These are phyloP conservation scores for Tenebrosternarchus preto DNA, from an alignment of 2,113 vertebrate species.

Conservation along the genomic window DNA sequence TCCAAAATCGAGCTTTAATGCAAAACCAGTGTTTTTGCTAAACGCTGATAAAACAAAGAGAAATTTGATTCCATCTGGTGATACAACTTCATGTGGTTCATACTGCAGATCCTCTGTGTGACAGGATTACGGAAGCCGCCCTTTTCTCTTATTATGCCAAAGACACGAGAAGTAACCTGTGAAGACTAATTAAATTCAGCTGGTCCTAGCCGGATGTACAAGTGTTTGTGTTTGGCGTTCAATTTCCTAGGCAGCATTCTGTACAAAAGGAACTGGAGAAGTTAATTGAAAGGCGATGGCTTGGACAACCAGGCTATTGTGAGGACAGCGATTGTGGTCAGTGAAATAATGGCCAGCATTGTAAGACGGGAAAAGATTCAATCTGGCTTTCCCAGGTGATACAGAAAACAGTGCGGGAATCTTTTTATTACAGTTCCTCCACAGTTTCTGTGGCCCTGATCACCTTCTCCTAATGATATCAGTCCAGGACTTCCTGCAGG, in stretches of 20 bases:
- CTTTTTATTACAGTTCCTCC: conserved; percentile 19
- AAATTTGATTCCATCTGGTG: conserved; percentile 42
- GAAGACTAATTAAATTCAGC: conserved; percentile 53
- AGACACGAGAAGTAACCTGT: conserved; percentile 22
- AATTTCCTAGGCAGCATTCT: conserved; percentile 43
- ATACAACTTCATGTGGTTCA: background rate
- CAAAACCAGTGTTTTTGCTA: conserved; percentile 35
- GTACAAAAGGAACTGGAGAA: conserved; percentile 50
- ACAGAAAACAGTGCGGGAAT: conserved; percentile 37
- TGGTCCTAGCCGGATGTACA: conserved; percentile 38
- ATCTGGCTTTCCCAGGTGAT: conserved; percentile 48
- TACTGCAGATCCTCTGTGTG: background rate
- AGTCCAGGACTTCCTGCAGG: background rate
- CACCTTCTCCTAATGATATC: conserved; percentile 2
- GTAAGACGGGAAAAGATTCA: conserved; percentile 45
- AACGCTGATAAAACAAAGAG: conserved; percentile 31
- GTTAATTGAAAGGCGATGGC: conserved; percentile 59
- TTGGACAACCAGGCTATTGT: conserved; percentile 47
- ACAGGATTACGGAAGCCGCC: conserved; percentile 30
- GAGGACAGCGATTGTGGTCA: conserved; percentile 34
- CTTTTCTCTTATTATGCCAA: conserved; percentile 40
- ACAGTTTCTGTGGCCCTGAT: background rate
- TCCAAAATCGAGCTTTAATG: conserved; percentile 30
- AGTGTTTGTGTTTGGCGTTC: conserved; percentile 49
- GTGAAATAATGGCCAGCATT: conserved; percentile 50